Conservation (phyloP, 2,888 invertebrate genomes). For the Odontomyia ornata region DNA sequence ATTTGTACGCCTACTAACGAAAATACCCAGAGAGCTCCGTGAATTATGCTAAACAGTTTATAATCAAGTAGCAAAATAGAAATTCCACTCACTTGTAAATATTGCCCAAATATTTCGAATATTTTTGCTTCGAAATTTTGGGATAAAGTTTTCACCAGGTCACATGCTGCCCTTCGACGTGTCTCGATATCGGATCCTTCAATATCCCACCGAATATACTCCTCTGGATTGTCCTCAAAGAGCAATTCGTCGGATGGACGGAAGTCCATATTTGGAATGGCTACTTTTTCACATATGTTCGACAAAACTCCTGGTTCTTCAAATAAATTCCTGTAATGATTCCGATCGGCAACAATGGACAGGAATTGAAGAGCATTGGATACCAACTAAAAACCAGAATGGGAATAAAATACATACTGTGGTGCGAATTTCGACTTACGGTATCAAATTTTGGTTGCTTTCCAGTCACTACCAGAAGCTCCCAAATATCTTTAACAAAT, state of each 20-base stretch:
- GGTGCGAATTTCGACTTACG: conserved; percentile 66
- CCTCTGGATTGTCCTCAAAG: conserved; percentile 98
- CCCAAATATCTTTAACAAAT: conserved; percentile 97
- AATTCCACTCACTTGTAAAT: conserved; percentile 70
- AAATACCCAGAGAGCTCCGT: too few relatives aligned
- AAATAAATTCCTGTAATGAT: conserved; percentile 87
- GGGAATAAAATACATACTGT: too few relatives aligned
- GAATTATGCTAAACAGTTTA: too few relatives aligned
- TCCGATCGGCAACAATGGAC: conserved; percentile 91
- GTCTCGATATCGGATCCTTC: conserved; percentile 99
- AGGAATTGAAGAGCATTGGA: conserved; percentile 96
- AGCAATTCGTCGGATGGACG: conserved; percentile 94
- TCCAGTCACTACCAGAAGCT: conserved; percentile 84
- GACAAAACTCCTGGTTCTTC: conserved; percentile 86
- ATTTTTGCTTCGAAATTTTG: conserved; percentile 88
- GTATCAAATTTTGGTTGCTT: conserved; percentile 89
- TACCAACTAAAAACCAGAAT: conserved; percentile 76
- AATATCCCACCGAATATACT: conserved; percentile 94
- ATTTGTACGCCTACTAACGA: too few relatives aligned
- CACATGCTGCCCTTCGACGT: conserved; percentile 93
- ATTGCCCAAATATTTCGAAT: conserved; percentile 87
- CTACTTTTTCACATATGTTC: conserved; percentile 96
- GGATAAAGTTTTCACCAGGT: conserved; percentile 91
- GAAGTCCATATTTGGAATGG: conserved; percentile 98
- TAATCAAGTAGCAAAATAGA: too few relatives aligned